Base-by-base conservation (phyloP, 1,140 invertebrate genomes). In the Pseudomyrmex cubaensis region DNA sequence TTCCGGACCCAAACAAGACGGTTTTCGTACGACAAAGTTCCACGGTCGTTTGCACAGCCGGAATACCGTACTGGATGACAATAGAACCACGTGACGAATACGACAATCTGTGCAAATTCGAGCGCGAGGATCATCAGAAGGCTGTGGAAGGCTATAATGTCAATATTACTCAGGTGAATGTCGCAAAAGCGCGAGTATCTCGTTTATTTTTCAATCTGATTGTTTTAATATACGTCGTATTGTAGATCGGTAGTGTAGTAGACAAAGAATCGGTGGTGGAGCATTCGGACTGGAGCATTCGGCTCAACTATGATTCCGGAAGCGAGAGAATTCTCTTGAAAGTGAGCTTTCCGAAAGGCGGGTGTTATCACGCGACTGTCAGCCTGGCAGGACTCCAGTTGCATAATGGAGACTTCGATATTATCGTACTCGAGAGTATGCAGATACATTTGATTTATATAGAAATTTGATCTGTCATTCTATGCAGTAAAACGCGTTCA, bases 401-500 rank as follows among this genome's bases (percentile, higher is more conserved):
- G 85, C 97, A 97, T 88, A 98, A 98, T 94, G 98, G 98, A 15
- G 97, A 98, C 92, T 99, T 99, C 91, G 97, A 98, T 93, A 98
- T 98, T 90, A 97, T 99, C 88, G 98, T 98, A 35, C 95, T 99
- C 61, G 98, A 96, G 89, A 96, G 97, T 98, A 94, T 95, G 25
- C 25, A 25, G 25, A 25, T 25, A 25, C 3, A 25, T 25, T 25
- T 25, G 3, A 25, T 25, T 25, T 25, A 5, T 4, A 4, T 1
- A 25, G 25, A 25, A 25, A 25, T 25, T 25, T 2, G 25, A 25
- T 25, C 25, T 35, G 35, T 35, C 22, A 25, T 35, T 35, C 35
- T 35, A 7, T 35, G 35, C 25, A 0, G 96, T 95, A 20, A 10
- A 64, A 22, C 44, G 7, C 22, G 15, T 63, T 62, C 63, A 44